Evolutionary conservation across 2,797 vertebrate genomes (phyloP).

Genomic region (Anguilla megastoma): DNA sequence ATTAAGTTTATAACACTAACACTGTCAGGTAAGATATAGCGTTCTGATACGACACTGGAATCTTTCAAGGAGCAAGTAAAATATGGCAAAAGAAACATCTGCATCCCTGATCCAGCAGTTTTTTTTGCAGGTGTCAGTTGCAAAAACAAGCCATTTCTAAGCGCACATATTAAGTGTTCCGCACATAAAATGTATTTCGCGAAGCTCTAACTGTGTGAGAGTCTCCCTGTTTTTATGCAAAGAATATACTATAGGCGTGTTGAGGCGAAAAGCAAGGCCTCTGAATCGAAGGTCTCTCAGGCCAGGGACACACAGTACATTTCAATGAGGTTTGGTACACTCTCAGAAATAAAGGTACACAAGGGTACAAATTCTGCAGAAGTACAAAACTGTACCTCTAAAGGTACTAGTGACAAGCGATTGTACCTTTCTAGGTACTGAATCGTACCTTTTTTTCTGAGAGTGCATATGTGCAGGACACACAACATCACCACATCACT

Average conservation of each 20-base stretch:
- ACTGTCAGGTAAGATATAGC: neutral
- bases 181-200: neutral
- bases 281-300: conserved; percentile 2
- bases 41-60: neutral
- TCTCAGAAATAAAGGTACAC: too few relatives aligned
- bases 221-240: neutral
- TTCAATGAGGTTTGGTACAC: neutral
- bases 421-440: too few relatives aligned
- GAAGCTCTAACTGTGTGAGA: neutral
- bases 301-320: neutral
- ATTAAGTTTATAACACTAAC: neutral
- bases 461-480: neutral
- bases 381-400: too few relatives aligned
- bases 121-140: neutral
- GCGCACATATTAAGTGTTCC: neutral
- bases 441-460: too few relatives aligned
- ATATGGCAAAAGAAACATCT: neutral
- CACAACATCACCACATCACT: neutral
- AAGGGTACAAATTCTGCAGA: too few relatives aligned
- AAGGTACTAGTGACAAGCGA: too few relatives aligned
- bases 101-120: neutral
- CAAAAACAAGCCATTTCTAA: neutral
- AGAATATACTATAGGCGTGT: neutral
- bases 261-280: neutral
- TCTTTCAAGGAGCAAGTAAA: neutral